Evolutionary conservation across 2,797 vertebrate species (phyloP).

Genomic region (Bovichtus diacanthus): DNA sequence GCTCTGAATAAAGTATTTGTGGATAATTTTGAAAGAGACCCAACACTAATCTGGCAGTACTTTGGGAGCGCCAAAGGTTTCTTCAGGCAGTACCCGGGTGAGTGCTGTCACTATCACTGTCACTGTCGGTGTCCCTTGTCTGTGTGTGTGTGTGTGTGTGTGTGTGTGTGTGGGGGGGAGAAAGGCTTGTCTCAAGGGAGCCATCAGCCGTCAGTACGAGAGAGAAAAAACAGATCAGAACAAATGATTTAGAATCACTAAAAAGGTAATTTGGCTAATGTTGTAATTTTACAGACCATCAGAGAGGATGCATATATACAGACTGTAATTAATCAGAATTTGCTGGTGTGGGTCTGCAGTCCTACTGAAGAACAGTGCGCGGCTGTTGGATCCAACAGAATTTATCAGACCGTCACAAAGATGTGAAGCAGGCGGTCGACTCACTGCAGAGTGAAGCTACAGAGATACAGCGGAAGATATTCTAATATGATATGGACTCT

Average conservation of each 20-base stretch:
- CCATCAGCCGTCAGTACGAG: constrained; percentile 52
- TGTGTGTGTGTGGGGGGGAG: constrained; percentile 21
- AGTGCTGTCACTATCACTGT: constrained; percentile 48
- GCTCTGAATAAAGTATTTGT: constrained; percentile 98
- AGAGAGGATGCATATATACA: constrained; percentile 81
- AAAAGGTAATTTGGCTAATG: constrained; percentile 84
- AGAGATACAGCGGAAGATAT: constrained; percentile 31
- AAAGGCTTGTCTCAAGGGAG: constrained; percentile 64
- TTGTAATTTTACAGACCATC: constrained; percentile 87
- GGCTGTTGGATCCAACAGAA: constrained; percentile 40
- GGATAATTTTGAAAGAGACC: constrained; percentile 96
- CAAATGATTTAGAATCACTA: constrained; percentile 81
- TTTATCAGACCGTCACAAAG: constrained; percentile 42
- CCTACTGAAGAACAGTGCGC: constrained; percentile 23
- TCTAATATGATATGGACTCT: constrained; percentile 4
- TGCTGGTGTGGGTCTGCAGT: constrained; percentile 54
- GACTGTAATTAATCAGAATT: constrained; percentile 83
- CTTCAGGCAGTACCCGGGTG: constrained; percentile 97
- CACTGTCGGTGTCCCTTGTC: neutral
- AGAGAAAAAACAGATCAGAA: constrained; percentile 63
- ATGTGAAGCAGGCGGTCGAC: constrained; percentile 41
- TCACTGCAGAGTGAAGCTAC: constrained; percentile 25
- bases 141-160: neutral
- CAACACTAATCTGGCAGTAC: constrained; percentile 97
- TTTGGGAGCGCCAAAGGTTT: constrained; percentile 98